A percentile compares a stretch with the other conserved stretches of the same genome.
Evolutionary conservation across 2,113 vertebrate species (phyloP).

Genomic region (Scomber colias): DNA sequence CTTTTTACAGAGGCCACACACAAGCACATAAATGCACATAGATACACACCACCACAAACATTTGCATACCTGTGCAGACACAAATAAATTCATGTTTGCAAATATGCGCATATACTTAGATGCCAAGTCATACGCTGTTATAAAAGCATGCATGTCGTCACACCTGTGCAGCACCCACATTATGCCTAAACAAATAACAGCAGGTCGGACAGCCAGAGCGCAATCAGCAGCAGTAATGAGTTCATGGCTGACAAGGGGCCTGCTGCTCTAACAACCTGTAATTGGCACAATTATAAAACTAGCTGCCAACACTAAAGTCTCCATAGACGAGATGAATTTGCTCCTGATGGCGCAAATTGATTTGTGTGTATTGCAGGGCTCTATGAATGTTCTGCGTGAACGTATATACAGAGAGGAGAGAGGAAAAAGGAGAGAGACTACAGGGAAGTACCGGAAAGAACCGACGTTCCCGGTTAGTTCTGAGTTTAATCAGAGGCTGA

Average conservation of each 20-base stretch:
- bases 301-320: constrained; percentile 22
- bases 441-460: no score
- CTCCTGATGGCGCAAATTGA: no score
- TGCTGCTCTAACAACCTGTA: constrained; percentile 61
- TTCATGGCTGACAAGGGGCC: constrained; percentile 44
- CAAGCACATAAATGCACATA: neutral
- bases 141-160: constrained; percentile 4
- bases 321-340: neutral
- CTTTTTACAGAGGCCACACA: constrained; percentile 41
- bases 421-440: no score
- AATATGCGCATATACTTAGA: constrained; percentile 5
- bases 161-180: constrained; percentile 25
- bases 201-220: constrained; percentile 44
- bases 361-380: no score
- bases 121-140: constrained; percentile 30
- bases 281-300: constrained; percentile 55
- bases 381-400: no score
- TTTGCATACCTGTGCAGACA: constrained; percentile 33
- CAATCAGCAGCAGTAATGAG: constrained; percentile 49
- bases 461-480: no score
- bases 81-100: constrained; percentile 16
- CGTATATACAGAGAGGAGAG: no score
- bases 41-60: constrained; percentile 16
- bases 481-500: no score
- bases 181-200: constrained; percentile 38